Base-by-base conservation (phyloP, 2,113 vertebrate species). In the Pachycephala philippinensis region DNA sequence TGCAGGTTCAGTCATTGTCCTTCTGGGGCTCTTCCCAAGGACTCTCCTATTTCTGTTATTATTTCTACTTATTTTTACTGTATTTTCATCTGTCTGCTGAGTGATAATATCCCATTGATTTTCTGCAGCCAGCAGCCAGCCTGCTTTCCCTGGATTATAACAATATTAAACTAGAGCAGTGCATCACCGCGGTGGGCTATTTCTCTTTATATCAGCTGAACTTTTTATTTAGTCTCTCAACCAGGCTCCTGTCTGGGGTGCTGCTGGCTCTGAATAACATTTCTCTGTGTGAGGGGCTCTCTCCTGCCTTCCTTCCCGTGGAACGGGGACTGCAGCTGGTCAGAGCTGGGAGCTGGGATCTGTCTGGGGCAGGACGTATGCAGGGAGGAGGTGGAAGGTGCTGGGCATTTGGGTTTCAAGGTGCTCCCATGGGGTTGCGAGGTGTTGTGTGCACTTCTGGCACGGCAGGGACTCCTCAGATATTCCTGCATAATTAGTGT, bases 41-140 rank as follows among this genome's bases (percentile, higher is more conserved):
- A 75, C 61, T 76, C 28, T 49, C 4, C 57, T 21, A 3, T 15
- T 79, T 71, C 77, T 63, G 53, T 83, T 83, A 28, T 61, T 69
- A 54, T 69, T 90, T 83, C 54, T 90, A 27, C 35, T 79, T 61
- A 8, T 42, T 89, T 84, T 88, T 66, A 15, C 81, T 47, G 28
- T 81, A 19, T 96, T 92, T 96, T 89, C 59, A 20, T 35, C 84
- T 72, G 40, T 44, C 72, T 81, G 33, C 64, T 42, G 84, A 69
- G 85, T 49, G 89, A 56, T 93, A 65, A 63, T 4, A 20, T 70
- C 65, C 68, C 95, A 92, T 92, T 70, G 95, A 95, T 97, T 93
- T 95, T 78, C 74, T 24, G 20, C 82, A 65, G 72, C 68, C 33
- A 6, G 64, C 59, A 31, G 40, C 64, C 30, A 40, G 50, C 56